Conservation (phyloP, 2,113 vertebrate species). For the Pterocles burchelli region DNA sequence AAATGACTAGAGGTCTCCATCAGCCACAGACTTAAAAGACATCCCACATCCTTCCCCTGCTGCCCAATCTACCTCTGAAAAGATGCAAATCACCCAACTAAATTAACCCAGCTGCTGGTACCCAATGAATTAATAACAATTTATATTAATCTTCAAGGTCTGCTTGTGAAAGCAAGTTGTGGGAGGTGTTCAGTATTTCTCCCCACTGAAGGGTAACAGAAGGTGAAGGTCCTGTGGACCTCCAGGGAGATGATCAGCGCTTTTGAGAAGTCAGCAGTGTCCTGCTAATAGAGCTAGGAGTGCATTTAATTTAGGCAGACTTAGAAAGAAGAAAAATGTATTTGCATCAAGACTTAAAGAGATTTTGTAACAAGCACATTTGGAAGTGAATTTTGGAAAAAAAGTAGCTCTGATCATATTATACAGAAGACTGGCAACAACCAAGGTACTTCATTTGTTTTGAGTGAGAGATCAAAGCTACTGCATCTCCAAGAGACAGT, state of each 20-base stretch:
- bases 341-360: not conserved
- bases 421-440: not conserved
- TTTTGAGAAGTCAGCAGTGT: not conserved
- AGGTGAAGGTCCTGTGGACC: not conserved
- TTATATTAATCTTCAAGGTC: not conserved
- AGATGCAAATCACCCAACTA: not conserved
- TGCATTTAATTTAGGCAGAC: not conserved
- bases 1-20: not conserved
- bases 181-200: not conserved
- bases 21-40: not conserved
- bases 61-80: not conserved
- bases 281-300: not conserved
- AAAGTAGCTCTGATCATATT: not conserved
- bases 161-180: not conserved
- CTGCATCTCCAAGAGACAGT: not conserved
- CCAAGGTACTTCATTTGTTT: not conserved
- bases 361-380: not conserved
- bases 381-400: not conserved
- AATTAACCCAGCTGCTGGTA: not conserved
- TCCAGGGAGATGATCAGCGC: not conserved
- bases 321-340: not conserved
- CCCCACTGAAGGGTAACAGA: not conserved
- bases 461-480: conserved; percentile 16
- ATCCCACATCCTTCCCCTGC: not conserved
- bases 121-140: not conserved